phyloP scores from a whole-genome alignment of 2,888 invertebrate genomes.

The Microplitis manilae region DNA sequence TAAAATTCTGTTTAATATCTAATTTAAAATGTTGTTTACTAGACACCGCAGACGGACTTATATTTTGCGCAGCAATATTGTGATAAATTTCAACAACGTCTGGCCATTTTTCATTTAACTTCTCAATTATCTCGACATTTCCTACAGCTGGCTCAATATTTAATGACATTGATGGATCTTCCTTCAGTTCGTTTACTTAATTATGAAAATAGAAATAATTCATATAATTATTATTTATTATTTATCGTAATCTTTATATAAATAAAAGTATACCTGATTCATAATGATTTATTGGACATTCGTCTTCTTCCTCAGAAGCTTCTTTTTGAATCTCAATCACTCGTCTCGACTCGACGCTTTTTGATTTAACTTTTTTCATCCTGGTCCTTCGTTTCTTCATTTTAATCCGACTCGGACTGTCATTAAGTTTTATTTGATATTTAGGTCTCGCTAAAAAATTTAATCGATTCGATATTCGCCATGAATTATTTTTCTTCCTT shows the following conservation, averaged over 20 bases:
- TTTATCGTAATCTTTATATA: not conserved
- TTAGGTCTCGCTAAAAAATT: conserved; percentile 44
- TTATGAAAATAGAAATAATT: not conserved
- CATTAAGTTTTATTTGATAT: conserved; percentile 43
- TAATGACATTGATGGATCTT: not conserved
- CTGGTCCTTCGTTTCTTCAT: conserved; percentile 56
- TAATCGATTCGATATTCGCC: conserved; percentile 37
- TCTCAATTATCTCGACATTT: not conserved
- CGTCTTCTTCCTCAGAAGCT: conserved; percentile 50
- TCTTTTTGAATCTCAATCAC: conserved; percentile 46
- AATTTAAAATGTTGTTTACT: conserved; percentile 50
- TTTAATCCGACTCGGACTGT: conserved; percentile 46
- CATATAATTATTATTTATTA: not conserved
- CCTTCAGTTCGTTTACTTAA: not conserved
- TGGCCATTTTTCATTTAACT: not conserved
- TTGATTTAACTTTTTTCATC: conserved; percentile 58
- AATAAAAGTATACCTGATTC: conserved; percentile 41
- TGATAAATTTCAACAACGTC: conserved; percentile 59
- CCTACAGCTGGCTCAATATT: not conserved
- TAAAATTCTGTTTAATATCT: conserved; percentile 14
- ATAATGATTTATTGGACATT: conserved; percentile 38
- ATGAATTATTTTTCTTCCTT: conserved; percentile 46
- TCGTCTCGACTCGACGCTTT: conserved; percentile 60
- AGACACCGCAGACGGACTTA: conserved; percentile 55
- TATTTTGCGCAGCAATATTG: conserved; percentile 58